These are phyloP conservation scores for Eulemur rufifrons DNA, from an alignment of 2,113 vertebrate species.

Conservation along the genomic window DNA sequence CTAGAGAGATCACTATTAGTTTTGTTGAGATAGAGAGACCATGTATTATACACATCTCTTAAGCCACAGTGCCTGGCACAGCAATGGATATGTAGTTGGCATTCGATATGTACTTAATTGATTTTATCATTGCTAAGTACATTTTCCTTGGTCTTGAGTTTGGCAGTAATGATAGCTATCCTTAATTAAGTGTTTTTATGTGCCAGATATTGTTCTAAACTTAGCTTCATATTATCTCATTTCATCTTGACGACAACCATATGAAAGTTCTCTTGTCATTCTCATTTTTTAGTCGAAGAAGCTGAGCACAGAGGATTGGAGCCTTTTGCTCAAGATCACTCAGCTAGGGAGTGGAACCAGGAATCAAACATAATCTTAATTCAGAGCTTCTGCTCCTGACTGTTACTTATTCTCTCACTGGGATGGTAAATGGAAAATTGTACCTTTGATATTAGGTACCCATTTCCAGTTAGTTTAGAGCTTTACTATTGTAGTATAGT, in stretches of 20 bases:
- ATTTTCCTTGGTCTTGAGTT: constrained; percentile 57
- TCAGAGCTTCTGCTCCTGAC: background rate
- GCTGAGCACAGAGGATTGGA: background rate
- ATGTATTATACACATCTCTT: background rate
- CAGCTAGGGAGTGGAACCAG: constrained; percentile 6
- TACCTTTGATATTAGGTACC: constrained; percentile 1
- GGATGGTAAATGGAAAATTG: background rate
- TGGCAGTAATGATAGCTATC: constrained; percentile 56
- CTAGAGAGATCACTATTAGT: constrained; percentile 9
- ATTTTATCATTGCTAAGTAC: constrained; percentile 66
- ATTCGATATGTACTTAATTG: constrained; percentile 62
- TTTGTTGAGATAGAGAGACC: background rate
- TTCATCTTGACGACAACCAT: constrained; percentile 30
- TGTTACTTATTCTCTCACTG: background rate
- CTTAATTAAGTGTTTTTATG: constrained; percentile 55
- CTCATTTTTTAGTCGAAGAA: constrained; percentile 36
- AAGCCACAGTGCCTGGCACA: constrained; percentile 32
- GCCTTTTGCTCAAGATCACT: background rate
- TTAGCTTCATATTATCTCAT: constrained; percentile 42
- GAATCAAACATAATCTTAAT: constrained; percentile 10
- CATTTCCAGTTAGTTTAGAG: constrained; percentile 37
- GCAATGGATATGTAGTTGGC: constrained; percentile 22
- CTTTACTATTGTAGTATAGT: constrained; percentile 14
- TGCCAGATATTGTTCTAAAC: constrained; percentile 49
- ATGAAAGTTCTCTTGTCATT: constrained; percentile 17